These are phyloP conservation scores for Prolemur simus DNA, from an alignment of 2,113 vertebrate species.

Conservation along the genomic window DNA sequence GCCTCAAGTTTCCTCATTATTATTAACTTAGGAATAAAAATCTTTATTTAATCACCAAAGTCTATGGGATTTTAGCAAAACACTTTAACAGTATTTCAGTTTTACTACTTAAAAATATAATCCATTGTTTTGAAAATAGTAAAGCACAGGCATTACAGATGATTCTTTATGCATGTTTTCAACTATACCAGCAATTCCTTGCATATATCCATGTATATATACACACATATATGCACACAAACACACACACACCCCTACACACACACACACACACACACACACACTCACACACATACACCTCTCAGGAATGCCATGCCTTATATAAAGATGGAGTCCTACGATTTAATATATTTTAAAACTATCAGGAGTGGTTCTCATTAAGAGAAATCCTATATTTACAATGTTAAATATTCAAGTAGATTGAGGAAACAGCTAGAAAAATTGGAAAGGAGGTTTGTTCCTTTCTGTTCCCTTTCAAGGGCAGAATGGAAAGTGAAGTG, in stretches of 20 bases:
- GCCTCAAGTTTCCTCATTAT: neutral
- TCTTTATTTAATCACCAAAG: neutral
- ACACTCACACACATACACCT: neutral
- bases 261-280: neutral
- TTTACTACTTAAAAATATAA: neutral
- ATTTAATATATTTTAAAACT: neutral
- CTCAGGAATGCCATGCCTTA: neutral
- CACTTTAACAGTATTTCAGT: neutral
- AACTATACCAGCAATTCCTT: neutral
- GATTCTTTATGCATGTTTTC: neutral
- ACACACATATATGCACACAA: neutral
- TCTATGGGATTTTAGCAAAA: constrained; percentile 19
- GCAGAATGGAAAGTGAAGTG: neutral
- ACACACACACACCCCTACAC: neutral
- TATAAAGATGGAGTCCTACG: neutral
- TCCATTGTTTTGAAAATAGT: neutral
- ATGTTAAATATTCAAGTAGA: neutral
- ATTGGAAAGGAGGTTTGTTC: neutral
- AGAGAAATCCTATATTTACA: neutral
- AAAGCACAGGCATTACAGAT: neutral
- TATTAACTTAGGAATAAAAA: neutral
- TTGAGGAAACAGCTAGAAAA: neutral
- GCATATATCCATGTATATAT: neutral
- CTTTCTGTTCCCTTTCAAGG: neutral
- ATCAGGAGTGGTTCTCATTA: neutral